Conservation (phyloP, 2,888 invertebrate genomes). For the Pollenia amentaria region DNA sequence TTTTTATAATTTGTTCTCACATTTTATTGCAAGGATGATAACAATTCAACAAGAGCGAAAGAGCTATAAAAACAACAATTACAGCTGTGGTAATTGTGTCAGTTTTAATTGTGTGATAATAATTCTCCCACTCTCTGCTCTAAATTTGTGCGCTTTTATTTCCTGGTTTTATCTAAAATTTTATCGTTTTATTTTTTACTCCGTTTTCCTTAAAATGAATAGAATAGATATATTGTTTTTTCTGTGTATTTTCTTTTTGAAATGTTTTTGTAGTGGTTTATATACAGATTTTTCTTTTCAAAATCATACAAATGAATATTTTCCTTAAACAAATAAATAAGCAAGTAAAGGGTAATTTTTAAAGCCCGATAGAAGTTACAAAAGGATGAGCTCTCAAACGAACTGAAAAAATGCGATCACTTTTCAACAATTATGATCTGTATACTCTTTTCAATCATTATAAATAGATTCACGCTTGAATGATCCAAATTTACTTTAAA, state of each 20-base stretch:
- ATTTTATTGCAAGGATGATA: background rate
- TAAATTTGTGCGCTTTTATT: background rate
- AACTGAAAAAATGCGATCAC: too few relatives aligned
- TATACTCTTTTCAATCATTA: too few relatives aligned
- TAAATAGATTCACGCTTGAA: too few relatives aligned
- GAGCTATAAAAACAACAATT: background rate
- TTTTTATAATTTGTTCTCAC: too few relatives aligned
- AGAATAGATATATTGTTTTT: too few relatives aligned
- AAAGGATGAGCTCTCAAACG: too few relatives aligned
- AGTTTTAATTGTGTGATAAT: slow-evolving; percentile 7
- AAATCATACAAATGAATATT: background rate
- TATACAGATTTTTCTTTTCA: background rate
- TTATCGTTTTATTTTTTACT: background rate
- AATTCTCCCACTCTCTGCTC: background rate
- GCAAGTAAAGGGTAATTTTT: too few relatives aligned
- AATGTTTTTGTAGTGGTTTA: background rate
- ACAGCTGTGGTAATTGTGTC: background rate
- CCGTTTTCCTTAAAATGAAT: background rate
- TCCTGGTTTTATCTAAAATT: background rate
- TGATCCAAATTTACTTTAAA: too few relatives aligned
- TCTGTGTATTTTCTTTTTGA: too few relatives aligned
- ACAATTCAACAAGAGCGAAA: background rate
- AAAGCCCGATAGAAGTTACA: too few relatives aligned
- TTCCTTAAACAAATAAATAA: background rate
- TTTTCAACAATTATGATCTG: too few relatives aligned